Conservation (phyloP, 2,888 invertebrate species). For the Drosophila cognata region DNA sequence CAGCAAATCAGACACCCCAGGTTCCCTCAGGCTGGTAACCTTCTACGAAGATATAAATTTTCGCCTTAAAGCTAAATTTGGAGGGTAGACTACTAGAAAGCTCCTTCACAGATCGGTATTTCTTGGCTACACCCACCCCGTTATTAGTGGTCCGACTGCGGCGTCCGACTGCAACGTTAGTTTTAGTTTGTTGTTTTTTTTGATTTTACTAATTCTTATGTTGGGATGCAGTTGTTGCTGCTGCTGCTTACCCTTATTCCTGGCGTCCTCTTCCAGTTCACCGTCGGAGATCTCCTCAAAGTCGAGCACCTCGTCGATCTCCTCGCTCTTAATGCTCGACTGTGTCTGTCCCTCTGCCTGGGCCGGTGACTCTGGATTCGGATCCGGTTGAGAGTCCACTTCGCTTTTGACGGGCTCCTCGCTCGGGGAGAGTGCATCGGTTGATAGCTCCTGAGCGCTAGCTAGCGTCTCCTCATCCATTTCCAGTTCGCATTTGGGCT, state of each 20-base stretch:
- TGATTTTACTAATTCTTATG: background rate
- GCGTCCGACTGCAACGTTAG: background rate
- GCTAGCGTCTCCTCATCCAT: slow-evolving; percentile 33
- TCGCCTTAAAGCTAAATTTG: too few species aligned
- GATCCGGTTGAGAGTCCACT: background rate
- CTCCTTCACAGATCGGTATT: background rate
- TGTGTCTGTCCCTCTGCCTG: slow-evolving; percentile 2
- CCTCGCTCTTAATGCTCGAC: slow-evolving; percentile 69
- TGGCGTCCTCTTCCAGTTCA: slow-evolving; percentile 94
- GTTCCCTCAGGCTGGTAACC: background rate
- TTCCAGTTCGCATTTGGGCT: slow-evolving; percentile 65
- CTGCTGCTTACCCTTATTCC: slow-evolving; percentile 85
- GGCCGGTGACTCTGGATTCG: slow-evolving; percentile 42
- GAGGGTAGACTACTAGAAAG: background rate
- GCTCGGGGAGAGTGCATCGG: slow-evolving; percentile 36
- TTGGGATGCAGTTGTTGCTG: slow-evolving; percentile 11
- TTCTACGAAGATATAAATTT: background rate
- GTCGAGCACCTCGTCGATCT: slow-evolving; percentile 87
- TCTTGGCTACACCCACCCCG: background rate
- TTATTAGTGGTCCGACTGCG: background rate
- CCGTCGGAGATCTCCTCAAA: slow-evolving; percentile 97
- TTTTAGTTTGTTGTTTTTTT: background rate
- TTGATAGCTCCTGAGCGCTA: slow-evolving; percentile 42
- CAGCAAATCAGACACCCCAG: background rate
- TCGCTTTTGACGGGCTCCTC: slow-evolving; percentile 47